Evolutionary conservation across 1,140 invertebrate species (phyloP), one percentile per base, ranked within the genome.

Genomic region (Papilio xuthus): DNA sequence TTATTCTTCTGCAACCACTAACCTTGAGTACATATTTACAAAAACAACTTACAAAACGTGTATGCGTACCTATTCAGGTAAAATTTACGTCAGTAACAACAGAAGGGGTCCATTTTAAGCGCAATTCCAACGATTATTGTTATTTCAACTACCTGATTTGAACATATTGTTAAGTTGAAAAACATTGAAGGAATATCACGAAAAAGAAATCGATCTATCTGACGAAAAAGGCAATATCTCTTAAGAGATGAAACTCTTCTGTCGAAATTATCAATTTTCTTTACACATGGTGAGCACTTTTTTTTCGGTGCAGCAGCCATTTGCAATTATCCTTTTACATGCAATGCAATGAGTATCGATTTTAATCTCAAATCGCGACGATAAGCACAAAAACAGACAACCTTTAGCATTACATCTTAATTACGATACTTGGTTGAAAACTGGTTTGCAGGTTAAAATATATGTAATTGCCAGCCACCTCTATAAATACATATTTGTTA

Each of bases 61-160:
- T 67, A 6, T 13, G 13, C 26, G 26, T 63, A 15, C 32, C 32
- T 37, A 37, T 15, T 67, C 60, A 67, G 60, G 60, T 67, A 67
- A 67, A 67, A 67, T 67, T 67, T 67, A 67, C 60, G 23, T 28
- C 13, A 26, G 26, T 67, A 67, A 67, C 60, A 28, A 60, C 18
- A 4, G 4, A 12, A 60, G 3, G 56, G 20, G 56, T 12, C 56
- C 56, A 26, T 60, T 60, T 1, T 60, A 2, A 60, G 20, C 18
- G 50, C 1, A 60, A 12, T 20, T 10, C 23, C 56, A n/a, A 10
- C 23, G 20, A 23, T 13, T 4, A 60, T 60, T 26, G 3, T 28
- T 28, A 28, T 12, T 28, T 28, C 20, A 26, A 26, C 56, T 67
- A 67, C 26, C 60, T 67, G 60, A 67, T 15, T 67, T 13, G 60